phyloP scores from a whole-genome alignment of 2,797 vertebrate species.

The Sardinella longiceps region DNA sequence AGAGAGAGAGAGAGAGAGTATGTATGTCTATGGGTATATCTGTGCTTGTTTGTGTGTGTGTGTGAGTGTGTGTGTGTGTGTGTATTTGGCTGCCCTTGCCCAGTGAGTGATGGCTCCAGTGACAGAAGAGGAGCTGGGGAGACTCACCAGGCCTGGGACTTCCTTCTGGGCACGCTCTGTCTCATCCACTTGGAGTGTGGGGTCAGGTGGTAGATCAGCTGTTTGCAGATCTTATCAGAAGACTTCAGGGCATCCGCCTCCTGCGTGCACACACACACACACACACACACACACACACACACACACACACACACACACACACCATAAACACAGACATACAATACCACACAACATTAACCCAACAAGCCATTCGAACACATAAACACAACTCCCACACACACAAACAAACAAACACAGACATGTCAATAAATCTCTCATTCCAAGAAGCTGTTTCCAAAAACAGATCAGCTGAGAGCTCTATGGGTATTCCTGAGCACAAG shows the following conservation, averaged over 20 bases:
- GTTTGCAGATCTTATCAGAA: constrained; percentile 87
- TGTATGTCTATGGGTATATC: not conserved
- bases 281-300: constrained; percentile 26
- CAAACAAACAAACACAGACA: not conserved
- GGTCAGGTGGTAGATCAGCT: constrained; percentile 89
- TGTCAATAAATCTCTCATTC: not conserved
- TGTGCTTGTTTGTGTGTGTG: constrained; percentile 2
- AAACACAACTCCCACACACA: not conserved
- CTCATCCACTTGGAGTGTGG: constrained; percentile 84
- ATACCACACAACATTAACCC: too few species aligned
- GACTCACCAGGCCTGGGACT: constrained; percentile 85
- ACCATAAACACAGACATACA: not conserved
- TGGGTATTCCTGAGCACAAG: not conserved
- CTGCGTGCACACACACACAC: constrained; percentile 59
- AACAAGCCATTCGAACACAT: too few species aligned
- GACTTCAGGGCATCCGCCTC: constrained; percentile 83
- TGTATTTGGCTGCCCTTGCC: not conserved
- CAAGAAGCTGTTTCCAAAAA: not conserved
- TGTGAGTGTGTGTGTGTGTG: constrained; percentile 14
- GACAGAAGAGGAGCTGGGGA: constrained; percentile 37
- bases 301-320: not conserved
- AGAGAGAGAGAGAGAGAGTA: too few species aligned
- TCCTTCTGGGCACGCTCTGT: constrained; percentile 79
- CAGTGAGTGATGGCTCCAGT: not conserved
- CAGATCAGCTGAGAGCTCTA: not conserved